Conservation (phyloP, 1,140 invertebrate genomes). For the Pseudachorutes palmiensis region DNA sequence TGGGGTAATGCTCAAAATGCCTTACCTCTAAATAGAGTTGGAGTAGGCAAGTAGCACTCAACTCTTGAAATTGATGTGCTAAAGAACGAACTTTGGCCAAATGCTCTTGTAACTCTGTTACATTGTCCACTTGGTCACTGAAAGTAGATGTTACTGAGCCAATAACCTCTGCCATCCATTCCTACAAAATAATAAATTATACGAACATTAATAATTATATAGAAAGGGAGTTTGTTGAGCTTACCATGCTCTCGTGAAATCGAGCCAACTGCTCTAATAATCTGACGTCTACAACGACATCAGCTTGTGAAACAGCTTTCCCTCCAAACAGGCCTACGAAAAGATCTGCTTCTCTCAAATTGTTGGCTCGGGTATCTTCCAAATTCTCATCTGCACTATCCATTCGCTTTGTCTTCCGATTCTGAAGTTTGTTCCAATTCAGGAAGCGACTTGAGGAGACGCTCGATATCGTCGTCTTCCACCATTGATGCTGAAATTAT, state of each 20-base stretch:
- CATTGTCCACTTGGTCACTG: slow-evolving; percentile 7
- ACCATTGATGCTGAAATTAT: slow-evolving; percentile 84
- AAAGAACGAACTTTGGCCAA: slow-evolving; percentile 51
- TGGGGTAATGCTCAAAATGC: not conserved
- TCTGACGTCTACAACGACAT: slow-evolving; percentile 69
- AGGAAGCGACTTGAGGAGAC: slow-evolving; percentile 58
- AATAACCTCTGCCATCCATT: slow-evolving; percentile 55
- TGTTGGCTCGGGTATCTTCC: slow-evolving; percentile 68
- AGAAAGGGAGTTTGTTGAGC: slow-evolving; percentile 30
- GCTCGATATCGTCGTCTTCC: slow-evolving; percentile 86
- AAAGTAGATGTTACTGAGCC: slow-evolving; percentile 19
- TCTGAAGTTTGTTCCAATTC: slow-evolving; percentile 70
- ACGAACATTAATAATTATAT: slow-evolving; percentile 3
- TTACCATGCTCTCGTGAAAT: slow-evolving; percentile 82
- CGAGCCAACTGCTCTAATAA: slow-evolving; percentile 74
- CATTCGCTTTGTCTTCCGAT: slow-evolving; percentile 41
- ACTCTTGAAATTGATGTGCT: slow-evolving; percentile 72
- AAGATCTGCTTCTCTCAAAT: slow-evolving; percentile 82
- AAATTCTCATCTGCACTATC: slow-evolving; percentile 57
- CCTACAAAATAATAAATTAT: slow-evolving; percentile 43
- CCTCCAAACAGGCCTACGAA: slow-evolving; percentile 59
- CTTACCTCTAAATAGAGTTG: slow-evolving; percentile 80
- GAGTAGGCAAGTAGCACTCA: slow-evolving; percentile 81
- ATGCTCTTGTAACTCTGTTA: no score
- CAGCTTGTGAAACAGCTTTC: slow-evolving; percentile 52